A percentile compares a stretch with the other conserved stretches of the same genome.
Conservation (phyloP, 2,888 invertebrate species). For the Loripinus fragilis region DNA sequence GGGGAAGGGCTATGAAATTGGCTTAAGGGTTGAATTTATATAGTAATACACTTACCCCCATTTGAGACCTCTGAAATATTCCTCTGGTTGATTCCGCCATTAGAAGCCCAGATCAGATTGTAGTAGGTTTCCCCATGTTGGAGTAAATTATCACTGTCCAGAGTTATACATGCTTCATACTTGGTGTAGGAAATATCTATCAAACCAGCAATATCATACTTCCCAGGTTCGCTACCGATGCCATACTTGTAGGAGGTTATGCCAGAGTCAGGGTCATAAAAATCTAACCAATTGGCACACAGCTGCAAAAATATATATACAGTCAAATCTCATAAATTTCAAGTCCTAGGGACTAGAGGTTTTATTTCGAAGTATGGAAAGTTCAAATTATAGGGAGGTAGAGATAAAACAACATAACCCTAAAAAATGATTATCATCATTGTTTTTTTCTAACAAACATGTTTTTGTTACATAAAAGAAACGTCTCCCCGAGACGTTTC, state of each 20-base stretch:
- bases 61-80: conserved; percentile 61
- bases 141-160: conserved; percentile 44
- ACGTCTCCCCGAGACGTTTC: no score
- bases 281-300: conserved; percentile 70
- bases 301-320: conserved; percentile 60
- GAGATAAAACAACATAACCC: no score
- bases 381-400: no score
- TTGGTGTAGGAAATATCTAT: conserved; percentile 36
- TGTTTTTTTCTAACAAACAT: no score
- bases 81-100: conserved; percentile 66
- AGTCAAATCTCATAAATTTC: no score
- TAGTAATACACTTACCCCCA: conserved; percentile 66
- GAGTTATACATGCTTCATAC: conserved; percentile 52
- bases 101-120: conserved; percentile 63
- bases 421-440: no score
- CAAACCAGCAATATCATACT: conserved; percentile 47
- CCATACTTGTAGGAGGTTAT: conserved; percentile 62
- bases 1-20: no score
- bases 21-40: no score
- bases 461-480: no score
- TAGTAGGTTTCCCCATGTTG: conserved; percentile 62
- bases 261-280: conserved; percentile 71
- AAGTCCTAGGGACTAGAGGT: no score
- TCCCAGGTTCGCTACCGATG: conserved; percentile 45
- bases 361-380: no score